Conservation (phyloP, 2,888 invertebrate species). For the Cephus pygmeus region DNA sequence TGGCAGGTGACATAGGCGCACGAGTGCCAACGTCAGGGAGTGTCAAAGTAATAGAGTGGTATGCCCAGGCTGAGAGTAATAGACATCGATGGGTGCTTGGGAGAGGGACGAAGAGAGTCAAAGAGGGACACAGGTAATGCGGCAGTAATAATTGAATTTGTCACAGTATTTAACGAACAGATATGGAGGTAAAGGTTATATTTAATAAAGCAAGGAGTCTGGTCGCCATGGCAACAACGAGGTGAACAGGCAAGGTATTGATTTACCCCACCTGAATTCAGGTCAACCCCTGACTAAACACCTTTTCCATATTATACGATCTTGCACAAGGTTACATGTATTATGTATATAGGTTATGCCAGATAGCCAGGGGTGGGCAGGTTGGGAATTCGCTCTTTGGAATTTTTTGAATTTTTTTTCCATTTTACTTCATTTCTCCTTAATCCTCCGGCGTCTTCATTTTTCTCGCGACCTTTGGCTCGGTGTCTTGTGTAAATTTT, state of each 20-base stretch:
- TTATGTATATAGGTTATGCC: constrained; percentile 17
- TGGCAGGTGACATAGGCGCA: background rate
- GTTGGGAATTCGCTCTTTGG: background rate
- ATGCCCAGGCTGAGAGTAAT: background rate
- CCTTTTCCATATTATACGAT: constrained; percentile 52
- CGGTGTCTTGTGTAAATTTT: background rate
- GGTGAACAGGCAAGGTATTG: constrained; percentile 62
- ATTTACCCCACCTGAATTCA: constrained; percentile 66
- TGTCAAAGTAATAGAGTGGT: background rate
- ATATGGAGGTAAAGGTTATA: constrained; percentile 41
- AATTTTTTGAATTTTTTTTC: background rate
- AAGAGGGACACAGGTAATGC: constrained; percentile 48
- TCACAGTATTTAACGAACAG: background rate
- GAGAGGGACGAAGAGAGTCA: background rate
- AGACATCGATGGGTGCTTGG: background rate
- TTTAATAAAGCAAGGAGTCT: constrained; percentile 63
- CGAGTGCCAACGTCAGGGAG: background rate
- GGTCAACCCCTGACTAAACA: constrained; percentile 65
- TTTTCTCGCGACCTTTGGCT: background rate
- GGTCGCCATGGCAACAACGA: constrained; percentile 62
- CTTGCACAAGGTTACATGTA: constrained; percentile 24
- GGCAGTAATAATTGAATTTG: constrained; percentile 29
- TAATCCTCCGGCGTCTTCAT: background rate
- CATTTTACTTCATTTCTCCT: background rate
- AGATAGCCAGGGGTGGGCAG: background rate